Evolutionary conservation across 2,797 vertebrate genomes (phyloP), one percentile per base, ranked within the genome.

Genomic region (Centroberyx gerrardi): DNA sequence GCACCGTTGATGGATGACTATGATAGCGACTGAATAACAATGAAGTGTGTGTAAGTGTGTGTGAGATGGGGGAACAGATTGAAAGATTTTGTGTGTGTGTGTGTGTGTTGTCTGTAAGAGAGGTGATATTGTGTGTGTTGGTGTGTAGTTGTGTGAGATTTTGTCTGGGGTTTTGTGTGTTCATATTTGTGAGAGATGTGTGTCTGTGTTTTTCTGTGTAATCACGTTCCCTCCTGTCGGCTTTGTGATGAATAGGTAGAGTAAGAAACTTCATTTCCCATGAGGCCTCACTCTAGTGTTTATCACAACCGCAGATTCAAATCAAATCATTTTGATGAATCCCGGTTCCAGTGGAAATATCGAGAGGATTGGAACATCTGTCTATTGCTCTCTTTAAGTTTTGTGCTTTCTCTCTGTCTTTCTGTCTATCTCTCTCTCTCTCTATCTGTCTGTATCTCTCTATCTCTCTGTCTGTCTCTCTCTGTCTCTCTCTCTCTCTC

Each of bases 251-350:
- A 75, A 62, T 80, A 62, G 51, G 60, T 76, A 65, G 6, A 61
- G 64, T 71, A 62, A 85, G 82, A 68, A 44, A 29, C 74, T 12
- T 70, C 22, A 72, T 81, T 78, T 78, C 73, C 68, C 69, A 51
- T 0, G 61, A 82, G 72, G 60, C 62, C 29, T 3, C 18, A 54
- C 74, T 81, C 18, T 74, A 56, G 53, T 69, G 74, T 85, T 82
- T 84, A 69, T 79, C 68, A 67, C 14, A 61, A 54, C 66, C 40
- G 54, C 61, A 75, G 60, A 74, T 81, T 85, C 5, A 70, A 78
- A 77, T 74, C n/a, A 13, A 72, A 73, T 80, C 28, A 63, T 75
- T 80, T 60, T 42, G 17, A 62, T 46, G 71, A 74, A 54, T 78
- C 72, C 38, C 59, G 62, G 65, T 77, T 74, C 12, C 69, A 64